Percentiles rank a stretch among this genome's conserved stretches.
Evolutionary conservation across 1,140 invertebrate genomes (phyloP).

Genomic region (Plutomurus gul): DNA sequence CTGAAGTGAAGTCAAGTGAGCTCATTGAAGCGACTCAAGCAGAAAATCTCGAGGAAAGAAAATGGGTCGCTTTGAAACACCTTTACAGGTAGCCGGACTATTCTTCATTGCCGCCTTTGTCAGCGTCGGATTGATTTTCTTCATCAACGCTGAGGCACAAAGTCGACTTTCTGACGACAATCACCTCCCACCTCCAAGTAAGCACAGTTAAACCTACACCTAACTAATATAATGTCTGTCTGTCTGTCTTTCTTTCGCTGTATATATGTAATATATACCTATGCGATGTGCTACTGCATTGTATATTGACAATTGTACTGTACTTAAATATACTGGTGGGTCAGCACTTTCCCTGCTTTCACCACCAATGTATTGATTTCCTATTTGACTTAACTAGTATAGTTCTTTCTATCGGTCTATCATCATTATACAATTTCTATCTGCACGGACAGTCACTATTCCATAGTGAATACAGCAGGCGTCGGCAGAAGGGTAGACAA

Average conservation of each 20-base stretch:
- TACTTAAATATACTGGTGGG: neutral
- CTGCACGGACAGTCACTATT: neutral
- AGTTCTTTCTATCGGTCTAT: neutral
- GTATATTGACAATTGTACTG: neutral
- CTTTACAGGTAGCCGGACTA: conserved; percentile 42
- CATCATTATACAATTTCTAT: too few species aligned
- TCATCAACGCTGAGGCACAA: conserved; percentile 48
- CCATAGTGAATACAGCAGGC: too few species aligned
- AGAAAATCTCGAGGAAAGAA: conserved; percentile 9
- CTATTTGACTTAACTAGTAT: conserved; percentile 4
- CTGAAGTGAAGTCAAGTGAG: neutral
- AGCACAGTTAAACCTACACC: neutral
- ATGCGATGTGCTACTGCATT: too few species aligned
- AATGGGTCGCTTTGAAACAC: conserved; percentile 49
- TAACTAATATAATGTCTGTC: too few species aligned
- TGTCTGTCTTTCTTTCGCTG: too few species aligned
- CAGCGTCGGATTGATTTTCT: conserved; percentile 47
- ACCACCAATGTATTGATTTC: conserved; percentile 21
- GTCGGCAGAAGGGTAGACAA: neutral
- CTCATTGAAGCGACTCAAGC: neutral
- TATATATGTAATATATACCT: neutral
- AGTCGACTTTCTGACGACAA: conserved; percentile 35
- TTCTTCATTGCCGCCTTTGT: conserved; percentile 48
- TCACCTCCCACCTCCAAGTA: neutral
- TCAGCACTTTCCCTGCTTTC: neutral